These are phyloP conservation scores for Regulus satrapa DNA, from an alignment of 2,113 vertebrate genomes.

Conservation along the genomic window DNA sequence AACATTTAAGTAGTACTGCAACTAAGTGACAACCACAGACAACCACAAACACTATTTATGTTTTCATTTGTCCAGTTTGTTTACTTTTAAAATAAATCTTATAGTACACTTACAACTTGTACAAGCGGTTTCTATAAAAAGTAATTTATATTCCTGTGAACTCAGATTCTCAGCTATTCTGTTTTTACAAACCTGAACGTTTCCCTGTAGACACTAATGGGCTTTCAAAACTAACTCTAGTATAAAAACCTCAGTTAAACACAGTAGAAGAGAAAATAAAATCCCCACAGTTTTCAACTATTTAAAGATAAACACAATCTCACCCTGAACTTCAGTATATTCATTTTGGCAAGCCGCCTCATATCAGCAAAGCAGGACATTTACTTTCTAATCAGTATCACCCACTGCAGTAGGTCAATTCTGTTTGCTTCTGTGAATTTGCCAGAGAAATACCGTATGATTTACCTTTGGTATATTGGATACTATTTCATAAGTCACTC, in stretches of 20 bases:
- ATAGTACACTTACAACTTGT: neutral
- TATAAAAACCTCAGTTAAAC: neutral
- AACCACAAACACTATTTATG: neutral
- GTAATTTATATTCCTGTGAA: neutral
- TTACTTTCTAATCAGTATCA: neutral
- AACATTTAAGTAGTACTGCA: neutral
- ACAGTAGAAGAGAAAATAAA: neutral
- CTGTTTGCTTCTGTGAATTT: neutral
- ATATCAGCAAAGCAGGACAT: neutral
- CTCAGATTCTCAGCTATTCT: neutral
- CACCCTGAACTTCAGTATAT: neutral
- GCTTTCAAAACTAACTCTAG: neutral
- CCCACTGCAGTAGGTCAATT: neutral
- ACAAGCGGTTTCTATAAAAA: neutral
- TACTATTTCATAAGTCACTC: conserved; percentile 95
- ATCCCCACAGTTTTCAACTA: neutral
- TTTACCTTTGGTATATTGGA: conserved; percentile 98
- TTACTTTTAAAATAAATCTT: neutral
- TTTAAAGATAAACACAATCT: neutral
- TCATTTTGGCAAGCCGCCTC: neutral
- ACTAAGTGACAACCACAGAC: neutral
- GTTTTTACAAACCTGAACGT: neutral
- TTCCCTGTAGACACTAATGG: neutral
- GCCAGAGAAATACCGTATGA: neutral
- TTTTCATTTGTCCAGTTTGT: neutral